Evolutionary conservation across 2,797 vertebrate species (phyloP), one percentile per base, ranked within the genome.

Genomic region (Falco berigora): DNA sequence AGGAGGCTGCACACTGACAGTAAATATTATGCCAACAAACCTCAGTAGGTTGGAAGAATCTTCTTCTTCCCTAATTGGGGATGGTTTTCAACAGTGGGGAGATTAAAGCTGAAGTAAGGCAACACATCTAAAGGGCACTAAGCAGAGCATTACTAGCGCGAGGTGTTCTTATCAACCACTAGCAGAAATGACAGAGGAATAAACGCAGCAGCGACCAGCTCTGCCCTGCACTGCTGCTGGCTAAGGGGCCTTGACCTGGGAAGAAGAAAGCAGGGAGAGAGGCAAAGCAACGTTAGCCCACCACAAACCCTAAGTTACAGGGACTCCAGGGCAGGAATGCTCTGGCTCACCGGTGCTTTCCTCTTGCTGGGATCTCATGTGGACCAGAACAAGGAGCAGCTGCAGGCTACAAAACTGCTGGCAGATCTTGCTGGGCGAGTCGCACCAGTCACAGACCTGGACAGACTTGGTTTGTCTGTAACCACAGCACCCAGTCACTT

Each of bases 1-100:
- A 97, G 44, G 89, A 96, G 55, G 84, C 88, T 96, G 91, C 30
- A 69, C 62, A 22, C 63, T 96, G 92, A 94, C 88, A 86, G 81
- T 95, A 97, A 97, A 96, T 87, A 89, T 88, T 95, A 94, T 38
- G 76, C 89, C 94, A 97, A 96, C 95, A 95, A 85, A 81, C 42
- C 91, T 92, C 16, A 3, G 67, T 46, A 85, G 84, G 62, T 32
- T 94, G 95, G 73, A 85, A 92, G 59, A 75, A 69, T 69, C 75
- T 11, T 62, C 80, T 78, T 90, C 69, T 59, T 21, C 61, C 80
- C 76, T 93, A 86, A 95, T 32, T 77, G 22, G 52, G 49, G 50
- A 46, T 46, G 32, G 62, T 55, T 95, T 87, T 66, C 69, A 62
- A 17, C 56, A 72, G 68, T 12, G 32, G 38, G 46, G 32, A 92